phyloP scores from a whole-genome alignment of 2,888 invertebrate genomes.

The Sarcophaga subvicina region DNA sequence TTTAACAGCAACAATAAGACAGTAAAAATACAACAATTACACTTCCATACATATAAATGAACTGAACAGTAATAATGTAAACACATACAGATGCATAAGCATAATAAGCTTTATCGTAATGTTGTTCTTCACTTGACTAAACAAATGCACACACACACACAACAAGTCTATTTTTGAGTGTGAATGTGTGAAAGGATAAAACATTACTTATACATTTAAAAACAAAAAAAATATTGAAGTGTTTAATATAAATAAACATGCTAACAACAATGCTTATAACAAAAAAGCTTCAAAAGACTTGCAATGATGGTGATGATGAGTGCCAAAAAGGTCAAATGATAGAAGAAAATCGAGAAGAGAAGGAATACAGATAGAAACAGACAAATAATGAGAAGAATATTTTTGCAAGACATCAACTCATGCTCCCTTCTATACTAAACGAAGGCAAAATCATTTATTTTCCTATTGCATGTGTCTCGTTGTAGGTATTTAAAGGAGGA shows the following conservation, averaged over 20 bases:
- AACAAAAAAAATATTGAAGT: conserved; percentile 37
- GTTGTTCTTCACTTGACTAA: background rate
- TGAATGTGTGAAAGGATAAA: background rate
- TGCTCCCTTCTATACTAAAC: background rate
- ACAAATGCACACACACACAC: background rate
- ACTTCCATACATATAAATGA: background rate
- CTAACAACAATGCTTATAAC: conserved; percentile 22
- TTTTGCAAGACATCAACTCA: background rate
- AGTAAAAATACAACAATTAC: conserved; percentile 18
- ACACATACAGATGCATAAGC: conserved; percentile 15
- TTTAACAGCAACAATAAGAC: conserved; percentile 29
- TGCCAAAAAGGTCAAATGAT: background rate
- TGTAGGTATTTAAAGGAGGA: background rate
- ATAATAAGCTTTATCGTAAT: background rate
- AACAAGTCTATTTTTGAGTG: background rate
- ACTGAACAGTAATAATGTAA: background rate
- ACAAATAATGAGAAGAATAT: background rate
- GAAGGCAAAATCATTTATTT: no score
- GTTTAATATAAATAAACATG: conserved; percentile 61
- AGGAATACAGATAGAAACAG: conserved; percentile 33
- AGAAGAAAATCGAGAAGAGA: background rate
- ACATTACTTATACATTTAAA: no score
- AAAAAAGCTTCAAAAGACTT: conserved; percentile 35
- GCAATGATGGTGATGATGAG: background rate
- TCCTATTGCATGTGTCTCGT: no score